phyloP scores from a whole-genome alignment of 1,140 invertebrate genomes.

The Drosophila trapezifrons region DNA sequence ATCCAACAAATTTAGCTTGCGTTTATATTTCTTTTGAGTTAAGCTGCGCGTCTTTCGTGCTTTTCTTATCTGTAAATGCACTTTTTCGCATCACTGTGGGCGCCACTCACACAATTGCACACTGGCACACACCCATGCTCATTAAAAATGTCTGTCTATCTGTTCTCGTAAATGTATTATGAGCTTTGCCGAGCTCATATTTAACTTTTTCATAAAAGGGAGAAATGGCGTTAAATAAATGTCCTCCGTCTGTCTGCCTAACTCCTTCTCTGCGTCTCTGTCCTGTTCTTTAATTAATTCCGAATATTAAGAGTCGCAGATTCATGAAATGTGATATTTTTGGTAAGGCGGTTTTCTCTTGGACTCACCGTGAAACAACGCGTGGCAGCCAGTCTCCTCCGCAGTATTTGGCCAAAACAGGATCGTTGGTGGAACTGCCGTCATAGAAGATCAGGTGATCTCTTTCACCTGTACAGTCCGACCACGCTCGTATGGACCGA shows the following conservation, averaged over 20 bases:
- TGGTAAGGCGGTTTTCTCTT: background rate
- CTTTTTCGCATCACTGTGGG: slow-evolving; percentile 18
- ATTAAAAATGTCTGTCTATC: slow-evolving; percentile 73
- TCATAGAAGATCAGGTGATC: slow-evolving; percentile 95
- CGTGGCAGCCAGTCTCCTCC: slow-evolving; percentile 92
- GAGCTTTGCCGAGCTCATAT: slow-evolving; percentile 67
- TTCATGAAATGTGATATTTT: background rate
- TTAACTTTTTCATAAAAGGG: slow-evolving; percentile 74
- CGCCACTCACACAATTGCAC: slow-evolving; percentile 7
- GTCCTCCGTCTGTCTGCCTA: slow-evolving; percentile 27
- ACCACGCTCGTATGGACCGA: slow-evolving; percentile 90
- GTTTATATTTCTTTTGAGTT: too few species aligned
- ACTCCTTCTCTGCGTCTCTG: background rate
- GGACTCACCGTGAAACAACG: slow-evolving; percentile 86
- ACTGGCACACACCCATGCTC: slow-evolving; percentile 57
- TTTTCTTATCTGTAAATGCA: background rate
- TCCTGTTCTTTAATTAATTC: too few species aligned
- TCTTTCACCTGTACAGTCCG: slow-evolving; percentile 91
- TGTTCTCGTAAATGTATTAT: slow-evolving; percentile 76
- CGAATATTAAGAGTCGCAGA: slow-evolving; percentile 8
- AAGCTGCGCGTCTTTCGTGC: too few species aligned
- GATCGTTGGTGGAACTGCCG: slow-evolving; percentile 91
- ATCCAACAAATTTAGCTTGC: too few species aligned
- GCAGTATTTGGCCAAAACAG: slow-evolving; percentile 93
- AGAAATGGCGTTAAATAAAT: slow-evolving; percentile 78